Percentiles rank a stretch among this genome's conserved stretches.
These are phyloP conservation scores for Cacatua alba DNA, from an alignment of 2,113 vertebrate genomes.

Conservation along the genomic window DNA sequence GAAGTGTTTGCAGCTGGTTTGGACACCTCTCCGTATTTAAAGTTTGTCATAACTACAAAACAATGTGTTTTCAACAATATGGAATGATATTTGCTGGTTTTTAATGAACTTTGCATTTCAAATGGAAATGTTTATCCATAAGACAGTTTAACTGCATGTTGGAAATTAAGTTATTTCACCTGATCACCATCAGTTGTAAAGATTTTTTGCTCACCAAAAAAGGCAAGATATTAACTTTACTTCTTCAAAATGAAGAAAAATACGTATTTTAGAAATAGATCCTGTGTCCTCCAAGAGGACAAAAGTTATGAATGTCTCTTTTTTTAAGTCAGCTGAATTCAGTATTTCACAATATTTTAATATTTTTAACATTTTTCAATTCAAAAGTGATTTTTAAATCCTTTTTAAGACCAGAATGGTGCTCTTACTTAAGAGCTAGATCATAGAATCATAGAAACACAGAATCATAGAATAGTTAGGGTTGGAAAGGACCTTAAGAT, in stretches of 20 bases:
- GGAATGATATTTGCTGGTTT: neutral
- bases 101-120: neutral
- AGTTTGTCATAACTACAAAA: neutral
- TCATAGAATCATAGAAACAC: neutral
- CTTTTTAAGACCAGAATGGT: neutral
- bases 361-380: neutral
- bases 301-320: neutral
- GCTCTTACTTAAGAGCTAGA: neutral
- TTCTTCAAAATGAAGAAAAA: neutral
- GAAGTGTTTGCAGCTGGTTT: neutral
- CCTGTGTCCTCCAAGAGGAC: neutral
- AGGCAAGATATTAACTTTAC: neutral
- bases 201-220: neutral
- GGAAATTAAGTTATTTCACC: neutral
- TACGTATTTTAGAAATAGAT: neutral
- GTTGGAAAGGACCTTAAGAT: too few species aligned
- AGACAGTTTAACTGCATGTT: neutral
- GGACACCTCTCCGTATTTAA: neutral
- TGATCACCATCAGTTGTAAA: neutral
- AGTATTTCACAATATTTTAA: neutral
- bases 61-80: neutral
- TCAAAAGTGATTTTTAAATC: neutral
- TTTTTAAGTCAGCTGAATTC: neutral
- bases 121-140: neutral
- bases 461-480: neutral